phyloP scores from a whole-genome alignment of 2,113 vertebrate species.

The Sus scrofa region T2T-Sscrofa CM000812.6:199491501-199492000 shows the following conservation, averaged over 20 bases:
- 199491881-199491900: slow-evolving; percentile 70
- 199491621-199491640: background rate
- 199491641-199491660: slow-evolving; percentile 54
- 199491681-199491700: slow-evolving; percentile 55
- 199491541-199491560: too few species aligned
- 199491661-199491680: slow-evolving; percentile 47
- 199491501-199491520: too few species aligned
- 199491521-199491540: too few species aligned
- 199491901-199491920: slow-evolving; percentile 78
- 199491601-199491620: background rate
- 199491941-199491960: slow-evolving; percentile 54
- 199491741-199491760: slow-evolving; percentile 64
- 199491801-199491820: slow-evolving; percentile 52
- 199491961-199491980: slow-evolving; percentile 57
- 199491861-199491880: slow-evolving; percentile 67
- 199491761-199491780: slow-evolving; percentile 67
- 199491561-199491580: too few species aligned
- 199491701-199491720: slow-evolving; percentile 56
- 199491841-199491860: slow-evolving; percentile 61
- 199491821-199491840: slow-evolving; percentile 62
- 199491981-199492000: slow-evolving; percentile 74
- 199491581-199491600: too few species aligned
- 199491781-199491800: slow-evolving; percentile 67
- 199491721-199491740: background rate
- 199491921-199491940: slow-evolving; percentile 59